Base-by-base conservation (phyloP, 53 echinoderm and acorn worm genomes). In the Astropecten irregularis region DNA sequence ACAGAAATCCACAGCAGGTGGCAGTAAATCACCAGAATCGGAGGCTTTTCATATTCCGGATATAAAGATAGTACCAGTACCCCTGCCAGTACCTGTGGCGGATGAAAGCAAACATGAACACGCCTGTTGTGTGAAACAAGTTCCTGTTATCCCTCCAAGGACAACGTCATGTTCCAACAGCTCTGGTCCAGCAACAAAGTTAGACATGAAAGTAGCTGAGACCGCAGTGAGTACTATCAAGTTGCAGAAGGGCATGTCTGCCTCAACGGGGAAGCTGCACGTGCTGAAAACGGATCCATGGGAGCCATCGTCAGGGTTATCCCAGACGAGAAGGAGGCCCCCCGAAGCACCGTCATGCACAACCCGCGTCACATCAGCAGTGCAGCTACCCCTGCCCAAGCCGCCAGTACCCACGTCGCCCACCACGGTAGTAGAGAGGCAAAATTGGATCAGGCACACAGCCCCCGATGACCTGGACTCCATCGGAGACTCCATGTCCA, bases 321-420 rank as follows among this genome's bases (percentile, higher is more conserved):
- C 19, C 5, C 14, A 26, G 23, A 2, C 40, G 16, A 32, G 81
- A 18, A 50, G 54, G 15, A 56, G 53, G 30, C 18, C 28, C 22
- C 58, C 69, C 42, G 69, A 66, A 21, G 69, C 54, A 3, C 10
- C 39, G 28, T 46, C 61, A n/a, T 39, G 69, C 26, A 26, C 49
- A 9, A 14, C 38, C 9, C 28, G 38, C 19, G 62, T 71, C 14
- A 68, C 68, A 19, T 85, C 86, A 16, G 86, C 86, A 31, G 76
- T 74, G 15, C 74, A 76, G 28, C 86, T 85, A 19, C 86, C 86
- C 28, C 76, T 85, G 37, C 86, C 86, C 2, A 63, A 65, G 38
- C 64, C 55, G 11, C 86, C 86, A 8, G 73, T 71, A 2, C 29
- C 86, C 0, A 2, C 19, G 0, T 32, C 16, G 16, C 37, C 55